Percentiles rank a stretch among this genome's conserved stretches.
phyloP scores from a whole-genome alignment of 1,140 invertebrate species.

The Drosophila suzukii region DNA sequence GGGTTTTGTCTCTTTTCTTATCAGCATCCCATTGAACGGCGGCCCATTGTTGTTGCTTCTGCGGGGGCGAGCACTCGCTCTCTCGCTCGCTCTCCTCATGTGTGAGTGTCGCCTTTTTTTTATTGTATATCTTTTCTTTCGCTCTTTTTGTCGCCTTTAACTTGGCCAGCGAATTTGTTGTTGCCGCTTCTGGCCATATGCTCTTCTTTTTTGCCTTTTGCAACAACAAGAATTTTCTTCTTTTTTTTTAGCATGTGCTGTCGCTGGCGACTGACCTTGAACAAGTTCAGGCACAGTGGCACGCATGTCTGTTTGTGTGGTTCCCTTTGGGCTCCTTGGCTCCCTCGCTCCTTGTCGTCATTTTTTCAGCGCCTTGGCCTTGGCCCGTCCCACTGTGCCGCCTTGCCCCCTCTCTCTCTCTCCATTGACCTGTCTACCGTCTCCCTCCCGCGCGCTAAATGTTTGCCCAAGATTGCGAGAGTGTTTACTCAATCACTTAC shows the following conservation, averaged over 20 bases:
- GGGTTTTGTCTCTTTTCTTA: constrained; percentile 18
- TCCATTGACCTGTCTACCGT: not conserved
- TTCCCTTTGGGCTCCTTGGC: constrained; percentile 2
- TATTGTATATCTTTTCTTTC: constrained; percentile 1
- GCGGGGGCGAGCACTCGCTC: constrained; percentile 1
- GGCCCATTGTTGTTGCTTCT: constrained; percentile 25
- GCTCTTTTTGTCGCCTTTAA: constrained; percentile 27
- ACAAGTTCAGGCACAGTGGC: constrained; percentile 70
- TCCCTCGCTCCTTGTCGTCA: not conserved
- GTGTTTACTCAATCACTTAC: constrained; percentile 19
- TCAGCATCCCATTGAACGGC: constrained; percentile 16
- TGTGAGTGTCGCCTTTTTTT: constrained; percentile 8
- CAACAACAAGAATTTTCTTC: constrained; percentile 3
- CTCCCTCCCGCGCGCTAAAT: not conserved
- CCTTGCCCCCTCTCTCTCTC: not conserved
- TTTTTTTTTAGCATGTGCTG: constrained; percentile 56
- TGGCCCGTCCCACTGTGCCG: constrained; percentile 31
- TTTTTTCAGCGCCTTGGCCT: constrained; percentile 32
- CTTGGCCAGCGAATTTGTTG: constrained; percentile 8
- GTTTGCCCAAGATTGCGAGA: constrained; percentile 6
- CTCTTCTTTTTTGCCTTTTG: constrained; percentile 13
- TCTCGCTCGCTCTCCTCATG: constrained; percentile 1
- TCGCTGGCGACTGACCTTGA: constrained; percentile 59
- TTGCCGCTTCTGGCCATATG: constrained; percentile 5
- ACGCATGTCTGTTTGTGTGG: constrained; percentile 28